A percentile compares a stretch with the other conserved stretches of the same genome.
Evolutionary conservation across 2,888 invertebrate genomes (phyloP).

Genomic region (Papilio gigon): DNA sequence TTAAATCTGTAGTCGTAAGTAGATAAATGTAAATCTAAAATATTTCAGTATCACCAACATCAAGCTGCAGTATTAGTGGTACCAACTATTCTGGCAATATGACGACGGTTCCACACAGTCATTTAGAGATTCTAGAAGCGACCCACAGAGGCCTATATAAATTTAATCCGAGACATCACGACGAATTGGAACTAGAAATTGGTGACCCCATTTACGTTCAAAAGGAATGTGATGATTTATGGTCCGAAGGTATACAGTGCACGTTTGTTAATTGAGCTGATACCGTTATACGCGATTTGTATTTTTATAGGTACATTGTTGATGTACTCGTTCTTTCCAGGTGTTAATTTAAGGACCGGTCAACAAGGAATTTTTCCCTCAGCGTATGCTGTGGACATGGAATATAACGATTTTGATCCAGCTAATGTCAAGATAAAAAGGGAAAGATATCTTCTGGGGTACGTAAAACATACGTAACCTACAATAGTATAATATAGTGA

Average conservation of each 20-base stretch:
- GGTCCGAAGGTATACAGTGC: constrained; percentile 93
- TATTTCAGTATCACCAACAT: constrained; percentile 82
- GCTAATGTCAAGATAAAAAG: constrained; percentile 91
- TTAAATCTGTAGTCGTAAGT: background rate
- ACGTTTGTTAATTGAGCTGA: background rate
- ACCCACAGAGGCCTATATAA: constrained; percentile 98
- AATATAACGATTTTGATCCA: constrained; percentile 97
- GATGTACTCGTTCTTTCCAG: constrained; percentile 75
- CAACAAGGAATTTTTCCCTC: constrained; percentile 98
- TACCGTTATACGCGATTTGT: background rate
- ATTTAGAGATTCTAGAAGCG: constrained; percentile 93
- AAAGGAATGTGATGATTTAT: constrained; percentile 97
- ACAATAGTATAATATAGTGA: no score
- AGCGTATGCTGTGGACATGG: constrained; percentile 98
- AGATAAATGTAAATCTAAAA: constrained; percentile 10
- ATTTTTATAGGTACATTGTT: constrained; percentile 4
- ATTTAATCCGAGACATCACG: constrained; percentile 96
- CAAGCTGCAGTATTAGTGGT: constrained; percentile 80
- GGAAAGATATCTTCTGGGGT: constrained; percentile 93
- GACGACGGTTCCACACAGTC: constrained; percentile 89
- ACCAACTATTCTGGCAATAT: constrained; percentile 84
- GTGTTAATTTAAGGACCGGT: constrained; percentile 96
- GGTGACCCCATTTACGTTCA: constrained; percentile 98
- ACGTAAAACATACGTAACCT: constrained; percentile 45
- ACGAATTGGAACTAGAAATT: constrained; percentile 98